A percentile compares a stretch with the other conserved stretches of the same genome.
These are phyloP conservation scores for Spodoptera frugiperda DNA, from an alignment of 1,140 invertebrate species.

Conservation along the genomic window DNA sequence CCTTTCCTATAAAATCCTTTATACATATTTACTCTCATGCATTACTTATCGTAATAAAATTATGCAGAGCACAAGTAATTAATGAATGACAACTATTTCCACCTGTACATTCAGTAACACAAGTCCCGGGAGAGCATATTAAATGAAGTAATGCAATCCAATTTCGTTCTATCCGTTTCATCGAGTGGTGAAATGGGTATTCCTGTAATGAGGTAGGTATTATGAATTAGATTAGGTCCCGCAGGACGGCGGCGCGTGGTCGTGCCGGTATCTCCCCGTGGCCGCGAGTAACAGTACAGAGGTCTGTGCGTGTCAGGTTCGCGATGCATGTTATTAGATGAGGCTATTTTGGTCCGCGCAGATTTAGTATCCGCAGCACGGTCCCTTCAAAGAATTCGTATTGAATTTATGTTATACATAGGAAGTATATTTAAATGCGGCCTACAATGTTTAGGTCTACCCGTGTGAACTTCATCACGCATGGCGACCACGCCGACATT, in stretches of 20 bases:
- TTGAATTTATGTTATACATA: constrained; percentile 84
- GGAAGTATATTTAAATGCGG: constrained; percentile 85
- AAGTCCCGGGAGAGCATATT: no score
- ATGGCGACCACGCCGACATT: constrained; percentile 82
- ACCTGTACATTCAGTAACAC: background rate
- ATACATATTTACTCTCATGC: no score
- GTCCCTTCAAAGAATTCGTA: constrained; percentile 81
- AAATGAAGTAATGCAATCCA: background rate
- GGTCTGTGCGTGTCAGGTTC: constrained; percentile 59
- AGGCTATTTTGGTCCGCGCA: constrained; percentile 75
- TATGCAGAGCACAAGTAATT: background rate
- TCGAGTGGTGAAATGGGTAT: background rate
- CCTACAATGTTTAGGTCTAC: constrained; percentile 82
- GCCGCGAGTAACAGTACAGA: constrained; percentile 62
- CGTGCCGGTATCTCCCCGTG: constrained; percentile 13
- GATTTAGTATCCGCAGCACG: constrained; percentile 79
- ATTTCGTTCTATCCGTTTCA: background rate
- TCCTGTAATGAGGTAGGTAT: background rate
- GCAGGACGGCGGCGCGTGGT: constrained; percentile 10
- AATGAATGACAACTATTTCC: constrained; percentile 11
- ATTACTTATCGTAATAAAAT: background rate
- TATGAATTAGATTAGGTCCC: background rate
- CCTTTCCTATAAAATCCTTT: no score
- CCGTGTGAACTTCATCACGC: constrained; percentile 84
- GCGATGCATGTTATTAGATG: constrained; percentile 74